These are phyloP conservation scores for Taenioides sp. DNA, from an alignment of 2,797 vertebrate genomes.

Conservation along the genomic window DNA sequence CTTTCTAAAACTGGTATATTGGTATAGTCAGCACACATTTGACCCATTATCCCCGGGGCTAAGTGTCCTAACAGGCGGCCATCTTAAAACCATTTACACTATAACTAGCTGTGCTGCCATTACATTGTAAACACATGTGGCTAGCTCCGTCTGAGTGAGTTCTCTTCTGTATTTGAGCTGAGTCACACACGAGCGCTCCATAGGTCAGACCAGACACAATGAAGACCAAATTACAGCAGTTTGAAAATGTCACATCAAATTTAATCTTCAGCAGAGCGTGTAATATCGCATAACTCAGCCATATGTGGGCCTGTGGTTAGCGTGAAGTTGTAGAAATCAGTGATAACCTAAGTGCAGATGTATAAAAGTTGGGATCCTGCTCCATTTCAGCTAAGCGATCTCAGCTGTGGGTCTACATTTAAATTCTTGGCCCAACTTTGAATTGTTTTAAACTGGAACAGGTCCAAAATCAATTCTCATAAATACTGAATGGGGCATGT, in stretches of 20 bases:
- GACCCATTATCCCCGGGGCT: slow-evolving; percentile 35
- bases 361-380: background rate
- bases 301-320: slow-evolving; percentile 2
- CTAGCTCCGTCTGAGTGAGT: background rate
- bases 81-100: slow-evolving; percentile 33
- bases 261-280: slow-evolving; percentile 2
- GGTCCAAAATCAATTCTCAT: slow-evolving; percentile 7
- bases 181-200: background rate
- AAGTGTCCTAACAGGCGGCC: slow-evolving; percentile 39
- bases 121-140: slow-evolving; percentile 4
- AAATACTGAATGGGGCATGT: background rate
- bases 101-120: slow-evolving; percentile 1
- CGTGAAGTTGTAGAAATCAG: background rate
- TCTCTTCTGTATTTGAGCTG: background rate
- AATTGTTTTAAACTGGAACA: slow-evolving; percentile 6
- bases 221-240: slow-evolving; percentile 11
- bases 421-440: slow-evolving; percentile 7
- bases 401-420: slow-evolving; percentile 1
- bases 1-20: slow-evolving; percentile 2
- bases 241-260: slow-evolving; percentile 16
- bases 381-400: slow-evolving; percentile 2
- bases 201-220: slow-evolving; percentile 4
- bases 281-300: slow-evolving; percentile 8
- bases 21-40: slow-evolving; percentile 20
- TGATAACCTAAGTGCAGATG: background rate